Percentiles rank a stretch among this genome's conserved stretches.
phyloP scores from a whole-genome alignment of 2,888 invertebrate genomes.

The Patella pellucida region DNA sequence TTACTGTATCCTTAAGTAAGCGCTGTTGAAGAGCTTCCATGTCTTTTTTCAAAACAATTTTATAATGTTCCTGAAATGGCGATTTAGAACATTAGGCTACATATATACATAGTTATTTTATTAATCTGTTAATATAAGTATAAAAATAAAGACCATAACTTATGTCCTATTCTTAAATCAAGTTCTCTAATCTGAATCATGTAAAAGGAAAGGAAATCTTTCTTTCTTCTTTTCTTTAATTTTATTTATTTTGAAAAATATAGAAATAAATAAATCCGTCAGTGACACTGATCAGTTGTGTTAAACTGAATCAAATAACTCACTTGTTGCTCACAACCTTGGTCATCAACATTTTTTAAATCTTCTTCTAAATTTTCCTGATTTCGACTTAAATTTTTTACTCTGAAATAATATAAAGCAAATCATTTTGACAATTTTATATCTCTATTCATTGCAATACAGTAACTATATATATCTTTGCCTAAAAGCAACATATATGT shows the following conservation, averaged over 20 bases:
- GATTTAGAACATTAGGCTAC: background rate
- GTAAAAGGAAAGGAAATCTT: background rate
- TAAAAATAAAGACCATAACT: background rate
- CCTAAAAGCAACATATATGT: too few species aligned
- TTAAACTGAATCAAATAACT: too few species aligned
- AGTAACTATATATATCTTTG: too few species aligned
- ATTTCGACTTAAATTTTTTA: background rate
- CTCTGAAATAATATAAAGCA: background rate
- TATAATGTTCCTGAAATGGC: conserved; percentile 40
- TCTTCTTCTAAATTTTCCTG: background rate
- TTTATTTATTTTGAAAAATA: background rate
- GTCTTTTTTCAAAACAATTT: conserved; percentile 46
- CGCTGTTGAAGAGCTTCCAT: conserved; percentile 45
- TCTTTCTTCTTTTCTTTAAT: background rate
- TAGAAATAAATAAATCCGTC: conserved; percentile 1
- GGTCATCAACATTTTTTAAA: background rate
- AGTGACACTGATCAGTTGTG: too few species aligned
- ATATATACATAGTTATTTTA: background rate
- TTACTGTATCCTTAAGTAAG: conserved; percentile 51
- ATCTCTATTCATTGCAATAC: too few species aligned
- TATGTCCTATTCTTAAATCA: background rate
- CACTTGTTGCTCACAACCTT: background rate
- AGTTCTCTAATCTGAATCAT: conserved; percentile 18
- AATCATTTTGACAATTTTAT: too few species aligned
- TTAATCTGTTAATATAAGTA: background rate